These are phyloP conservation scores for Eudasyphora cyanicolor DNA, from an alignment of 2,888 invertebrate genomes.

Conservation along the genomic window DNA sequence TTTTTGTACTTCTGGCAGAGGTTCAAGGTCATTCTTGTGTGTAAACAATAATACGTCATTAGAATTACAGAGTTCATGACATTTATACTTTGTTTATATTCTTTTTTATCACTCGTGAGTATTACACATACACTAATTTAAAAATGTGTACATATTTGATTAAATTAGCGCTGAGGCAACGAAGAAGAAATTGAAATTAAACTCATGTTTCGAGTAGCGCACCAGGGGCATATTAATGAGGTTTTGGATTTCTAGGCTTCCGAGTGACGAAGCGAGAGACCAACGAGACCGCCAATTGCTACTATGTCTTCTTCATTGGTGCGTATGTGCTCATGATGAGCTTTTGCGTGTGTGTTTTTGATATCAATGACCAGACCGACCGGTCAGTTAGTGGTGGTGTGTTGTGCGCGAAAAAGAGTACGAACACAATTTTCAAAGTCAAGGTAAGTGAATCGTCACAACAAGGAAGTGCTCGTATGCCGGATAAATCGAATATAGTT, in stretches of 20 bases:
- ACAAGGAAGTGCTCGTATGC: slow-evolving; percentile 62
- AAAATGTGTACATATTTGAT: slow-evolving; percentile 5
- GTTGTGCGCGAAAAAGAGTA: background rate
- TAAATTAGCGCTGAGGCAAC: slow-evolving; percentile 20
- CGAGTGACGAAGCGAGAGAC: slow-evolving; percentile 23
- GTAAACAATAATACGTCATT: background rate
- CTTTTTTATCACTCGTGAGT: background rate
- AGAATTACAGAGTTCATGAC: background rate
- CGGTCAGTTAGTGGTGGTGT: background rate
- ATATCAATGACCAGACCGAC: slow-evolving; percentile 45
- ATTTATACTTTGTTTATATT: slow-evolving; percentile 28
- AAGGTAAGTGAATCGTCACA: slow-evolving; percentile 36
- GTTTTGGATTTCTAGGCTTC: slow-evolving; percentile 17
- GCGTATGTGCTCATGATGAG: background rate
- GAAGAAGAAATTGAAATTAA: slow-evolving; percentile 37
- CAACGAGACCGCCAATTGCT: background rate
- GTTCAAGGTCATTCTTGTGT: slow-evolving; percentile 31
- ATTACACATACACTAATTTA: background rate
- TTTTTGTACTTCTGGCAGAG: slow-evolving; percentile 5
- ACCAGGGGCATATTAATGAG: slow-evolving; percentile 56
- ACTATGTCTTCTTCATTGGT: too few species aligned
- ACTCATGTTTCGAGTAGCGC: slow-evolving; percentile 41
- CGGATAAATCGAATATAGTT: background rate
- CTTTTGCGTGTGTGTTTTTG: slow-evolving; percentile 3
- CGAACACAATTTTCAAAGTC: slow-evolving; percentile 59